These are phyloP conservation scores for Etheostoma cragini DNA, from an alignment of 2,113 vertebrate species.

Conservation along the genomic window DNA sequence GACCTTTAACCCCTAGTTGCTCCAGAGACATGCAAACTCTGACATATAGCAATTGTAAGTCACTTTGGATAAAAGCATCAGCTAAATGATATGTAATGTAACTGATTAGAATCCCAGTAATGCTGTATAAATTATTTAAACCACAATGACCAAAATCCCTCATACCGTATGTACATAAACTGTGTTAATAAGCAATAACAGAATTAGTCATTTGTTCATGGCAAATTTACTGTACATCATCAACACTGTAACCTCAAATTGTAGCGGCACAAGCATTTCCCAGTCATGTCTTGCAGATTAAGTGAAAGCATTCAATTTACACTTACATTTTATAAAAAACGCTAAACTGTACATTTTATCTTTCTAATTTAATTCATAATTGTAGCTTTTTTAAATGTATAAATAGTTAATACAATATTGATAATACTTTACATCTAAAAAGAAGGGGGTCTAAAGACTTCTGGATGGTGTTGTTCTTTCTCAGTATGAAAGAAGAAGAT, in stretches of 20 bases:
- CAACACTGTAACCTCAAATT: slow-evolving; percentile 8
- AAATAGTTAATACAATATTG: slow-evolving; percentile 22
- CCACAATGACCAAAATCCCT: slow-evolving; percentile 15
- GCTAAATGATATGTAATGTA: no score
- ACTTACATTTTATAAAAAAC: slow-evolving; percentile 8
- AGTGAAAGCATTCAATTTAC: neutral
- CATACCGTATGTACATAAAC: slow-evolving; percentile 3
- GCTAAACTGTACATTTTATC: neutral
- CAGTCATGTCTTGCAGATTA: slow-evolving; percentile 20
- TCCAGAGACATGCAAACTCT: no score
- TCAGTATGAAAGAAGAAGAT: neutral
- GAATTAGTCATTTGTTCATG: neutral
- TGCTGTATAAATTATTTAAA: neutral
- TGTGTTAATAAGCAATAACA: neutral
- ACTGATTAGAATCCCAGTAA: slow-evolving; percentile 12
- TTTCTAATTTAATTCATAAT: neutral
- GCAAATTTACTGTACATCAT: neutral
- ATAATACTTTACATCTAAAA: slow-evolving; percentile 12
- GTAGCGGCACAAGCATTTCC: slow-evolving; percentile 8
- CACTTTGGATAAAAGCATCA: no score
- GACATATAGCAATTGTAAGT: no score
- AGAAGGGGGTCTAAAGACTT: slow-evolving; percentile 13
- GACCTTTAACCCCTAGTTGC: no score
- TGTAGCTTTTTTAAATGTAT: neutral
- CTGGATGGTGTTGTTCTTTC: slow-evolving; percentile 4